phyloP scores from a whole-genome alignment of 2,797 vertebrate species.

The Podarcis lilfordi region DNA sequence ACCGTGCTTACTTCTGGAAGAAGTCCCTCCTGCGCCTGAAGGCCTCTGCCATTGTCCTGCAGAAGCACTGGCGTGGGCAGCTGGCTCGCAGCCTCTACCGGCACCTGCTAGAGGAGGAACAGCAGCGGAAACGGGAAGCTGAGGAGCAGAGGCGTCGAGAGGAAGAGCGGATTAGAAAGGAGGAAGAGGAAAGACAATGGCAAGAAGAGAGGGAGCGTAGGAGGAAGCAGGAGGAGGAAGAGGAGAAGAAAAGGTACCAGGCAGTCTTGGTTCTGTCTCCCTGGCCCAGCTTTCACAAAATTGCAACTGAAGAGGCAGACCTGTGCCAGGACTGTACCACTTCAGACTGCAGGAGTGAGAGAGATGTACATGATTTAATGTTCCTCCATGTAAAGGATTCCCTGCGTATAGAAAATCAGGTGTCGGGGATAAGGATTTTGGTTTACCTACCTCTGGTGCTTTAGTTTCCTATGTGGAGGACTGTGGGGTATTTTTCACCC shows the following conservation, averaged over 20 bases:
- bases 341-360: neutral
- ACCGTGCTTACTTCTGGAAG: slow-evolving; percentile 88
- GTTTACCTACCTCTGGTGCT: neutral
- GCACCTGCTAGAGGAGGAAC: slow-evolving; percentile 83
- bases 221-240: slow-evolving; percentile 70
- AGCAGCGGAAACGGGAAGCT: slow-evolving; percentile 70
- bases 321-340: neutral
- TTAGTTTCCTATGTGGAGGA: neutral
- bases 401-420: neutral
- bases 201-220: slow-evolving; percentile 76
- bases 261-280: neutral
- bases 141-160: slow-evolving; percentile 72
- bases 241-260: slow-evolving; percentile 71
- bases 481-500: neutral
- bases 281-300: neutral
- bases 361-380: neutral
- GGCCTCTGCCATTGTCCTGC: slow-evolving; percentile 82
- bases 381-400: neutral
- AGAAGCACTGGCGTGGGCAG: slow-evolving; percentile 87
- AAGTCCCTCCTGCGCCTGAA: slow-evolving; percentile 82
- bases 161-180: slow-evolving; percentile 74
- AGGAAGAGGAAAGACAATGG: slow-evolving; percentile 70
- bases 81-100: slow-evolving; percentile 80
- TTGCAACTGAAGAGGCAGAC: neutral
- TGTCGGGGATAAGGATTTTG: neutral